phyloP scores from a whole-genome alignment of 1,140 invertebrate species.

The Anoplophora glabripennis region DNA sequence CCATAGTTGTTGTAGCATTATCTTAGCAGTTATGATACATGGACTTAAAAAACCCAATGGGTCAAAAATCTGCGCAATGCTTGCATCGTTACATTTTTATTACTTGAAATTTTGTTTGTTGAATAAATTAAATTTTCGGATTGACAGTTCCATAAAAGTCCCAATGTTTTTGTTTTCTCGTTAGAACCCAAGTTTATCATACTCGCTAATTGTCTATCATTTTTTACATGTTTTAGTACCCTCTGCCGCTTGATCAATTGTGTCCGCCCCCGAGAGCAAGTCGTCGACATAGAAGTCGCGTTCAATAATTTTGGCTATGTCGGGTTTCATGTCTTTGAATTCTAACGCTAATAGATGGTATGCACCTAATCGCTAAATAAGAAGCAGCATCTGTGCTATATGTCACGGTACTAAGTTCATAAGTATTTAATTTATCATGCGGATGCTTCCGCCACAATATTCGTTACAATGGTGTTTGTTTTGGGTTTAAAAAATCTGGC shows the following conservation, averaged over 20 bases:
- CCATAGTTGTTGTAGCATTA: slow-evolving; percentile 12
- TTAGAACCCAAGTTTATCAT: not conserved
- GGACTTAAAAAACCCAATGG: slow-evolving; percentile 49
- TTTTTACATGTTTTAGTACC: slow-evolving; percentile 9
- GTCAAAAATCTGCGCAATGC: slow-evolving; percentile 47
- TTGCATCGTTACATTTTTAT: slow-evolving; percentile 34
- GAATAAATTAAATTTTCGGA: not conserved
- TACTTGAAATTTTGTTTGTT: slow-evolving; percentile 23
- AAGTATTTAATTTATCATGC: not conserved
- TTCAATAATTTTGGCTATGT: slow-evolving; percentile 22
- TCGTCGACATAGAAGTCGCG: slow-evolving; percentile 47
- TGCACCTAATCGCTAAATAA: not conserved
- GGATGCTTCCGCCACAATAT: slow-evolving; percentile 22
- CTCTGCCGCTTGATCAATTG: slow-evolving; percentile 15
- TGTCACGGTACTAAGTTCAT: not conserved
- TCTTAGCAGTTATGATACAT: slow-evolving; percentile 23
- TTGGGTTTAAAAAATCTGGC: not conserved
- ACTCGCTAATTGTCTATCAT: slow-evolving; percentile 11
- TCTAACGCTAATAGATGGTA: slow-evolving; percentile 24
- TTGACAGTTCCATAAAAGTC: not conserved
- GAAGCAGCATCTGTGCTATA: not conserved
- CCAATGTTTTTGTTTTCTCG: not conserved
- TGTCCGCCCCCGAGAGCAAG: slow-evolving; percentile 43
- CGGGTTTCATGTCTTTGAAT: slow-evolving; percentile 19
- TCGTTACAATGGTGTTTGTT: not conserved